Conservation (phyloP, 1,140 invertebrate species). For the Zaprionus capensis region DNA sequence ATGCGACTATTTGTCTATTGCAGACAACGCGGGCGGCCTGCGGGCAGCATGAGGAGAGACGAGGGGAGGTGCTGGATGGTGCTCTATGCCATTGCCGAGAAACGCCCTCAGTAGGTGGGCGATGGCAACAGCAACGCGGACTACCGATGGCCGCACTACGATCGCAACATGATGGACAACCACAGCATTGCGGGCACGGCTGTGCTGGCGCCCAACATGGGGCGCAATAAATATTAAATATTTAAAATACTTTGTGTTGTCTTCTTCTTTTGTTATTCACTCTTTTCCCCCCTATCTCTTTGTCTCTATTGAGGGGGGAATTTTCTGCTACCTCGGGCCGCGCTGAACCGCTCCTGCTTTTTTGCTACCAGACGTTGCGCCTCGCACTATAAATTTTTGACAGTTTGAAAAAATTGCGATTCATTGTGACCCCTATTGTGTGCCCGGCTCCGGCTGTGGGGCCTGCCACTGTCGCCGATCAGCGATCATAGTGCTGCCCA, state of each 20-base stretch:
- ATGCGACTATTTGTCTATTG: conserved; percentile 73
- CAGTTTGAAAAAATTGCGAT: conserved; percentile 83
- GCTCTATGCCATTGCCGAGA: conserved; percentile 32
- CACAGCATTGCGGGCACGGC: background rate
- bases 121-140: conserved; percentile 42
- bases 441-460: conserved; percentile 35
- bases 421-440: conserved; percentile 84
- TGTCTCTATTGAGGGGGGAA: fast-evolving
- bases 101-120: conserved; percentile 80
- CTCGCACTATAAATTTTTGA: conserved; percentile 82
- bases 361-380: conserved; percentile 44
- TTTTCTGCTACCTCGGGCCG: background rate
- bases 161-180: conserved; percentile 44
- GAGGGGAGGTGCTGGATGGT: conserved; percentile 6
- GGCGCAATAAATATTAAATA: conserved; percentile 12
- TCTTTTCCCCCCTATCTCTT: background rate
- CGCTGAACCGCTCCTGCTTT: conserved; percentile 43
- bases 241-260: background rate
- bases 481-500: conserved; percentile 73
- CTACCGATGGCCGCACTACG: conserved; percentile 63
- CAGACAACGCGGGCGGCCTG: conserved; percentile 8
- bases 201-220: background rate
- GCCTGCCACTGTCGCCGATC: conserved; percentile 62
- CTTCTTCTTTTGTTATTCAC: too few species aligned
- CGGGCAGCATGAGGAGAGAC: background rate